Conservation (phyloP, 2,113 vertebrate species). For the Papio anubis region DNA sequence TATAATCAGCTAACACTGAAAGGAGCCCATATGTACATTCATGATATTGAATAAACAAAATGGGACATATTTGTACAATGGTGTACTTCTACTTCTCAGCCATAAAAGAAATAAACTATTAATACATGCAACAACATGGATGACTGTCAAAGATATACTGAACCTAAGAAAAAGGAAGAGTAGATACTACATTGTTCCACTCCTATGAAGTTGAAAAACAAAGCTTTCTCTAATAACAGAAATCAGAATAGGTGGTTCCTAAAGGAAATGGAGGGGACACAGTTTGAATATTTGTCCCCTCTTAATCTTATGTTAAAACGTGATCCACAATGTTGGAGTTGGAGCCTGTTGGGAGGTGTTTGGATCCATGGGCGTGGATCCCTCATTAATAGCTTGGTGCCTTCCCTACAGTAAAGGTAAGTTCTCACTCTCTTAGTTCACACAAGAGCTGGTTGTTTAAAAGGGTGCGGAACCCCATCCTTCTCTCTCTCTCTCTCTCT, state of each 20-base stretch:
- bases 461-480: too few species aligned
- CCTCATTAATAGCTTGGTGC: too few species aligned
- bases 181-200: not conserved
- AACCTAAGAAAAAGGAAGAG: not conserved
- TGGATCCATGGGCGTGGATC: too few species aligned
- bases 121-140: not conserved
- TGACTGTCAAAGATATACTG: not conserved
- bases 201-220: not conserved
- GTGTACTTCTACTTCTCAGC: not conserved
- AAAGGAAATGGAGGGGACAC: not conserved
- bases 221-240: not conserved
- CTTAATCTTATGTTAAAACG: too few species aligned
- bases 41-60: not conserved
- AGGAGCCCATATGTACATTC: not conserved
- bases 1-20: not conserved
- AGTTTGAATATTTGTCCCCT: too few species aligned
- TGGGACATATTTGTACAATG: not conserved
- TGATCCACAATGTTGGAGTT: too few species aligned
- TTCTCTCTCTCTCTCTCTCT: too few species aligned
- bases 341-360: too few species aligned
- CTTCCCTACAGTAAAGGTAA: too few species aligned
- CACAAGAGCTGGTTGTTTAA: too few species aligned
- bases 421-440: too few species aligned
- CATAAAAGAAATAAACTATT: not conserved
- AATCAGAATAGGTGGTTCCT: not conserved